These are phyloP conservation scores for Leucophora obtusa DNA, from an alignment of 2,888 invertebrate species.

Conservation along the genomic window DNA sequence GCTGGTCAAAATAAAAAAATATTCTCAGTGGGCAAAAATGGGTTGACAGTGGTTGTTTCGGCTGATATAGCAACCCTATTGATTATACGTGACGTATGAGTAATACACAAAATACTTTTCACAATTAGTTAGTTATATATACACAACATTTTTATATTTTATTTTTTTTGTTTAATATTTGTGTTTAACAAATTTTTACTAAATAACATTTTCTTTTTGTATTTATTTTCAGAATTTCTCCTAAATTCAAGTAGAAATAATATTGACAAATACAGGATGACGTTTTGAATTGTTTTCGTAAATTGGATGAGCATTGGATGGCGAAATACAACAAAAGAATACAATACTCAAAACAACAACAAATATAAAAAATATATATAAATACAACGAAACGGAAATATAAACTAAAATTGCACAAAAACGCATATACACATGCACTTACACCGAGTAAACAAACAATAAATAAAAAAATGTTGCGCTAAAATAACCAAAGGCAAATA, in stretches of 20 bases:
- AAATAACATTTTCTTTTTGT: background rate
- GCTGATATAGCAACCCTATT: too few species aligned
- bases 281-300: slow-evolving; percentile 58
- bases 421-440: slow-evolving; percentile 2
- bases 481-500: slow-evolving; percentile 57
- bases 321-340: slow-evolving; percentile 33
- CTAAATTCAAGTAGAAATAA: slow-evolving; percentile 41
- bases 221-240: slow-evolving; percentile 27
- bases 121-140: too few species aligned
- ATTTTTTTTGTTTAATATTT: too few species aligned
- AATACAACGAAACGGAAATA: slow-evolving; percentile 44
- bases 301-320: slow-evolving; percentile 57
- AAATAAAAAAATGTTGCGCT: slow-evolving; percentile 45
- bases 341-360: background rate
- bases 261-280: slow-evolving; percentile 60
- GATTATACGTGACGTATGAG: too few species aligned
- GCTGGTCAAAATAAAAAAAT: too few species aligned
- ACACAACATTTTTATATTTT: too few species aligned
- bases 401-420: slow-evolving; percentile 47
- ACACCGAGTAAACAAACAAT: slow-evolving; percentile 46
- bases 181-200: too few species aligned
- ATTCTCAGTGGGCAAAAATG: too few species aligned
- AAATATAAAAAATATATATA: background rate
- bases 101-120: too few species aligned
- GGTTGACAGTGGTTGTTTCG: too few species aligned